Percentiles rank a stretch among this genome's conserved stretches.
These are phyloP conservation scores for Cataglyphis cursor DNA, from an alignment of 2,888 invertebrate species.

Conservation along the genomic window DNA sequence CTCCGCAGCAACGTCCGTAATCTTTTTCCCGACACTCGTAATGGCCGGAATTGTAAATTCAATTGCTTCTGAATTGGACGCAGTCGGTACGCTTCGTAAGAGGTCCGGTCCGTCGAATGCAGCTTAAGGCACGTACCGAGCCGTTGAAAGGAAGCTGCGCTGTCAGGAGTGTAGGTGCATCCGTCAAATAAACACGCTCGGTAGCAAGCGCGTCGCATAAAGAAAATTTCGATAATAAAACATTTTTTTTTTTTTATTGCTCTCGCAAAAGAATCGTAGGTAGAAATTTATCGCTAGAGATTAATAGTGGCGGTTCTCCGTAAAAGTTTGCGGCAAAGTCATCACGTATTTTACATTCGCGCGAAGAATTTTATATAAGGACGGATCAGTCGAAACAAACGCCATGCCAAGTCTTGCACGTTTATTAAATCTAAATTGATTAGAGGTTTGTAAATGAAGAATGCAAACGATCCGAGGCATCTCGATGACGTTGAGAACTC, in stretches of 20 bases:
- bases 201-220: conserved; percentile 46
- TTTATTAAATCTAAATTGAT: background rate
- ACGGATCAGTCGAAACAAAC: background rate
- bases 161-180: conserved; percentile 56
- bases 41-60: conserved; percentile 85
- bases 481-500: background rate
- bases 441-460: background rate
- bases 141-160: conserved; percentile 57
- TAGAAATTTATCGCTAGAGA: conserved; percentile 2
- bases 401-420: background rate
- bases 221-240: conserved; percentile 35
- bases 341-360: too few relatives aligned
- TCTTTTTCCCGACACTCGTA: conserved; percentile 85
- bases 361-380: background rate
- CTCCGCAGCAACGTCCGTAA: conserved; percentile 75
- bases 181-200: conserved; percentile 64
- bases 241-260: background rate
- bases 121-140: conserved; percentile 69
- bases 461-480: background rate
- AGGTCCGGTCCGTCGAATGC: conserved; percentile 61
- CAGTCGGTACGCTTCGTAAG: conserved; percentile 64
- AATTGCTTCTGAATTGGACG: conserved; percentile 84
- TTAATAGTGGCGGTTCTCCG: background rate
- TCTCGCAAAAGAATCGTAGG: background rate
- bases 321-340: background rate